A percentile compares a stretch with the other conserved stretches of the same genome.
Conservation (phyloP, 2,888 invertebrate species). For the Apotomis betuletana region DNA sequence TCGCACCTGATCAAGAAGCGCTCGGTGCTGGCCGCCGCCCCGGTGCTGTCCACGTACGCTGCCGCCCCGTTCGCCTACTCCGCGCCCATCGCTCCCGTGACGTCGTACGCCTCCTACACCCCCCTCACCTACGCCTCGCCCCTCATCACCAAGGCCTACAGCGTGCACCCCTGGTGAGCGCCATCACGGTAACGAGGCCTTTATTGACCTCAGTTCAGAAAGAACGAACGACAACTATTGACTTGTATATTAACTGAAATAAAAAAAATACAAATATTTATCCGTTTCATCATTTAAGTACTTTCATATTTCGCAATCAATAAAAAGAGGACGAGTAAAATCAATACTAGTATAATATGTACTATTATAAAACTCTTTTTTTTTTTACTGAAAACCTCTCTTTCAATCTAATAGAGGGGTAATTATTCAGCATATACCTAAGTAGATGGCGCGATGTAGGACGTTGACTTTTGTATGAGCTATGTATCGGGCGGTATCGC, state of each 20-base stretch:
- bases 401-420: no score
- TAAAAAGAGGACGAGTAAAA: no score
- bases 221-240: slow-evolving; percentile 58
- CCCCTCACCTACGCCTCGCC: slow-evolving; percentile 56
- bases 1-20: slow-evolving; percentile 73
- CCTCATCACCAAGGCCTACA: slow-evolving; percentile 63
- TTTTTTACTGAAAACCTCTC: no score
- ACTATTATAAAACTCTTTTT: no score
- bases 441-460: no score
- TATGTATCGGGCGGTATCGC: no score
- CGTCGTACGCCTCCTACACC: slow-evolving; percentile 46
- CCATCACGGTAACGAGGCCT: slow-evolving; percentile 61
- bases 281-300: no score
- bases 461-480: no score
- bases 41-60: slow-evolving; percentile 60
- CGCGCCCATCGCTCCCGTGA: slow-evolving; percentile 53
- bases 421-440: no score
- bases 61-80: slow-evolving; percentile 58
- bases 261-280: slow-evolving; percentile 28
- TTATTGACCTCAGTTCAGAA: slow-evolving; percentile 61
- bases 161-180: slow-evolving; percentile 70
- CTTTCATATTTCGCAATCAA: no score
- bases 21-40: slow-evolving; percentile 61
- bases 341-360: no score
- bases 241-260: slow-evolving; percentile 60